Evolutionary conservation across 2,888 invertebrate species (phyloP).

Genomic region (Patella depressa): DNA sequence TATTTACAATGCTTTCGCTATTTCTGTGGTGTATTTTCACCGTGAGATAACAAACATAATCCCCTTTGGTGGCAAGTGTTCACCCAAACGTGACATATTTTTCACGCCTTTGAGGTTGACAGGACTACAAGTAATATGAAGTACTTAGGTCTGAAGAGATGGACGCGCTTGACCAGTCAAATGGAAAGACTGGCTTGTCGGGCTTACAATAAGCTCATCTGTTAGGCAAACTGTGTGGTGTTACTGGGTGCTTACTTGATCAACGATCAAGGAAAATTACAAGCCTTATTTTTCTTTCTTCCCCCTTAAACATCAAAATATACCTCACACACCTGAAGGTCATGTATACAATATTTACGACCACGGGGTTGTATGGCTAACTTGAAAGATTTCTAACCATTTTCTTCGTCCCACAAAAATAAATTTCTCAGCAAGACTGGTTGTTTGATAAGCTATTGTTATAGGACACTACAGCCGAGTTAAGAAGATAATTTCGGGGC

Average conservation of each 20-base stretch:
- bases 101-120: slow-evolving; percentile 9
- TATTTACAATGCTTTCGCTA: neutral
- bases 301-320: neutral
- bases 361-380: too few species aligned
- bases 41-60: slow-evolving; percentile 11
- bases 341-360: neutral
- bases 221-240: neutral
- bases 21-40: slow-evolving; percentile 10
- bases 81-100: slow-evolving; percentile 2
- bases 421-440: neutral
- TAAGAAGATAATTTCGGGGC: neutral
- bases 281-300: neutral
- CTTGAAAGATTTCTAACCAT: neutral
- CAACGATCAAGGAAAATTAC: slow-evolving; percentile 7
- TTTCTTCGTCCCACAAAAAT: neutral
- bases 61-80: slow-evolving; percentile 2
- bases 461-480: neutral
- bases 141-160: neutral
- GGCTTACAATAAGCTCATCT: neutral
- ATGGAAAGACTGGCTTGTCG: slow-evolving; percentile 8
- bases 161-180: neutral
- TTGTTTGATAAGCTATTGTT: slow-evolving; percentile 1
- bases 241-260: neutral
- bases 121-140: neutral
- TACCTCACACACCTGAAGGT: neutral